Evolutionary conservation across 2,888 invertebrate genomes (phyloP), one percentile per base, ranked within the genome.

Genomic region (Protodeltote pygarga): DNA sequence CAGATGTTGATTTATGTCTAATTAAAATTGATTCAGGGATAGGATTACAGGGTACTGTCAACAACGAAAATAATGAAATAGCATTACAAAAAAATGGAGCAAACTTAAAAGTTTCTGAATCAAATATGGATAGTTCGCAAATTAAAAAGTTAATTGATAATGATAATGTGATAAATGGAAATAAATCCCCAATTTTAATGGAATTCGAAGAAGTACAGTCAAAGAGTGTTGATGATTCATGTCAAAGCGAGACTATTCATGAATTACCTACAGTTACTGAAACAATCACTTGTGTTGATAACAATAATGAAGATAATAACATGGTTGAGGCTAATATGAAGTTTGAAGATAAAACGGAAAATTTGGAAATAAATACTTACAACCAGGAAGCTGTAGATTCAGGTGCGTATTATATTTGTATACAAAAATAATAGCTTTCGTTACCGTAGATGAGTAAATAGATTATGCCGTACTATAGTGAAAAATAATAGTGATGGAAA

Each of bases 201-300:
- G 46, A 58, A 28, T 15, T 45, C 9, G 50, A 64, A 11, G 25
- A 34, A 9, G 13, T 5, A 40, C 44, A 42, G 27, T 5, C 13
- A 8, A 37, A 28, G 8, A 28, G 5, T 17, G 27, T 38, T 23
- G 15, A 24, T 27, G 29, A 10, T 17, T 20, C 3, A 3, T 5
- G 20, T 15, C 20, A 32, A 14, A 24, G 5, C 23, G 46, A 35
- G 3, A 16, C 5, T 33, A 8, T 10, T 3, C 27, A 38, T 29
- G 40, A 46, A 45, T 10, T 33, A 6, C 16, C 53, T 0, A 20
- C 11, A 9, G 4, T 32, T 0, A 10, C 6, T 13, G 53, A 46
- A 25, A 34, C 11, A 17, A 15, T 3, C n/a, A 15, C 9, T 8
- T 14, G 5, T 14, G 5, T 14, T 6, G 33, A 14, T 3, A 15